Evolutionary conservation across 1,140 invertebrate genomes (phyloP), one percentile per base, ranked within the genome.

Genomic region (Habropoda laboriosa): DNA sequence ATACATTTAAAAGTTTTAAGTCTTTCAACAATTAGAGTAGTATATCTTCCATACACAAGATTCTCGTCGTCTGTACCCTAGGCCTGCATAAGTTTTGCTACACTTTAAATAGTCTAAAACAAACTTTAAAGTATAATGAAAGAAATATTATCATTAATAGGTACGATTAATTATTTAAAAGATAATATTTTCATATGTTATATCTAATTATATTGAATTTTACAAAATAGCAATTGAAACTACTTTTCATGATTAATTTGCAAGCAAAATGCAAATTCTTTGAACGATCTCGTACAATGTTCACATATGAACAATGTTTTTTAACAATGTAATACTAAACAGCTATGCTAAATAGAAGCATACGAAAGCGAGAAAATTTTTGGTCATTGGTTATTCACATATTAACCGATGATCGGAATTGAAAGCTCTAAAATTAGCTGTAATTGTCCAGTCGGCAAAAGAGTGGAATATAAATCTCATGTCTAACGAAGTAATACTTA

Each of bases 381-480:
- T 27, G 1, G 6, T 16, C 3, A 49, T 73, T 72, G 38, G 68
- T 72, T 73, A 63, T 63, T 72, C 30, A 16, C n/a, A 47, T 55
- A 55, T 77, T 77, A 77, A 27, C n/a, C 18, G 40, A 60, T 40
- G 57, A 45, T 79, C n/a, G 67, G 18, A 68, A 60, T 63, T 40
- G 60, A 80, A 74, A 42, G 42, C 78, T 80, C 78, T 80, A 80
- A 80, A 80, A 80, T 80, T 80, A 80, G 78, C 60, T 64, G 51
- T 80, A 80, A 80, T 80, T 79, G 78, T 79, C 24, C 70, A 74
- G 47, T 40, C 71, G 35, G 51, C 58, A 49, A 64, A 80, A 80
- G 78, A 80, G 71, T 55, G 24, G 78, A 80, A 80, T 80, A 80
- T 61, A 75, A 75, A 80, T 80, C 16, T 80, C 32, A 49, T 47